These are phyloP conservation scores for Poecilia velifera DNA, from an alignment of 2,797 vertebrate species.

Conservation along the genomic window DNA sequence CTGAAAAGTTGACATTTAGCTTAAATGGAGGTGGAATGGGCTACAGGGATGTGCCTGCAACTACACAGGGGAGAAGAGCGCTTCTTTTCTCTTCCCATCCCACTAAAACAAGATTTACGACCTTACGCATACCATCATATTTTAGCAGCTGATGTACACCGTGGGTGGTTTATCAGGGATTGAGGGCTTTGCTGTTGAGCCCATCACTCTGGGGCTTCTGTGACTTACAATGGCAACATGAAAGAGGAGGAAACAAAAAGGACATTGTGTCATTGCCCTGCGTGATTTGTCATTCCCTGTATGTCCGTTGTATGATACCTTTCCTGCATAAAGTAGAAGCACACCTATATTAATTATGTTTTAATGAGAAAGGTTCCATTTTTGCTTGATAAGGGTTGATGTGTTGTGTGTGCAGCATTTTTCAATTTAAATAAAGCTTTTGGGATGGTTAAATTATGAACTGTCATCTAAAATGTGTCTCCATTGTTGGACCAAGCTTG, in stretches of 20 bases:
- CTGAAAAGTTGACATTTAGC: slow-evolving; percentile 85
- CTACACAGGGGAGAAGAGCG: slow-evolving; percentile 76
- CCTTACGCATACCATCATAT: slow-evolving; percentile 81
- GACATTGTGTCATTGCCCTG: slow-evolving; percentile 35
- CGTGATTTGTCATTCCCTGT: slow-evolving; percentile 20
- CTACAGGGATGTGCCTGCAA: slow-evolving; percentile 80
- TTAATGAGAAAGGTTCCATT: background rate
- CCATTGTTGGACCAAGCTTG: background rate
- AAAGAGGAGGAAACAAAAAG: slow-evolving; percentile 60
- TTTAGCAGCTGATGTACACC: slow-evolving; percentile 81
- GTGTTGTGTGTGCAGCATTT: background rate
- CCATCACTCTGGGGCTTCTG: slow-evolving; percentile 73
- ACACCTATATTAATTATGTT: background rate
- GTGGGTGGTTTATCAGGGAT: slow-evolving; percentile 83
- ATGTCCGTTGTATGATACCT: slow-evolving; percentile 12
- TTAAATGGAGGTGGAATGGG: slow-evolving; percentile 84
- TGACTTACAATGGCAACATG: slow-evolving; percentile 71
- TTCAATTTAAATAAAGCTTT: background rate
- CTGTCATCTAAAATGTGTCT: background rate
- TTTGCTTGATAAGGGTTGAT: background rate
- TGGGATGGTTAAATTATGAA: background rate
- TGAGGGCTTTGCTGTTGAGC: slow-evolving; percentile 81
- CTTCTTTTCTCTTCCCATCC: slow-evolving; percentile 63
- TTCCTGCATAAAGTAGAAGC: background rate
- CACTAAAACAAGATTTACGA: slow-evolving; percentile 84